Evolutionary conservation across 2,113 vertebrate species (phyloP).

Genomic region (Corynorhinus townsendii): DNA sequence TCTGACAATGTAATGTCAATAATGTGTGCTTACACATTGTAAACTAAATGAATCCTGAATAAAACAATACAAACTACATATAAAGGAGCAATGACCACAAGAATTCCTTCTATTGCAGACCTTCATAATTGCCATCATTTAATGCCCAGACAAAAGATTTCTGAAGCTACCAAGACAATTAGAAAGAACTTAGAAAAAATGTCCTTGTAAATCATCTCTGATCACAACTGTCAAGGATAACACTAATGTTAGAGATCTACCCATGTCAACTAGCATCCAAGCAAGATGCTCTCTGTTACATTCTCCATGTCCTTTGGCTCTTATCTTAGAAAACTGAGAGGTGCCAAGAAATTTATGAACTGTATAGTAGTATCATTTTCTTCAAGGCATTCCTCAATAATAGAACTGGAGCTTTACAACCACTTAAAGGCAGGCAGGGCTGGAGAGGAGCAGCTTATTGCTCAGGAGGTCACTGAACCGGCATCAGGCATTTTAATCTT

Average conservation of each 20-base stretch:
- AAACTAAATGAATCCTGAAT: not conserved
- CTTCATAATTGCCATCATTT: not conserved
- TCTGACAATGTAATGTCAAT: not conserved
- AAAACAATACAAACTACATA: not conserved
- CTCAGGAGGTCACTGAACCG: not conserved
- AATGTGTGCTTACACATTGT: not conserved
- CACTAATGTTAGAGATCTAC: not conserved
- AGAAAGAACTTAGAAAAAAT: conserved; percentile 23
- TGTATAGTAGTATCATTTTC: not conserved
- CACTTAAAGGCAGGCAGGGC: not conserved
- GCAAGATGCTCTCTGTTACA: not conserved
- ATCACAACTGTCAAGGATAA: not conserved
- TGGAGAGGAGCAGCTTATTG: not conserved
- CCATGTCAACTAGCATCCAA: not conserved
- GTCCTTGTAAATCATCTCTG: conserved; percentile 2
- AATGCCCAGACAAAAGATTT: not conserved
- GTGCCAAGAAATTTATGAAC: not conserved
- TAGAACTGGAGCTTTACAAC: not conserved
- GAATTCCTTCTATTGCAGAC: not conserved
- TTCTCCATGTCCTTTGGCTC: not conserved
- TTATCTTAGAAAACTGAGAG: not conserved
- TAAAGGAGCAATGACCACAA: not conserved
- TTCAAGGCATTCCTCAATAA: not conserved
- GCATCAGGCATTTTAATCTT: not conserved
- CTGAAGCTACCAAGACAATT: conserved; percentile 21